Base-by-base conservation (phyloP, 1,140 invertebrate genomes). In the Choristoneura fumiferana region DNA sequence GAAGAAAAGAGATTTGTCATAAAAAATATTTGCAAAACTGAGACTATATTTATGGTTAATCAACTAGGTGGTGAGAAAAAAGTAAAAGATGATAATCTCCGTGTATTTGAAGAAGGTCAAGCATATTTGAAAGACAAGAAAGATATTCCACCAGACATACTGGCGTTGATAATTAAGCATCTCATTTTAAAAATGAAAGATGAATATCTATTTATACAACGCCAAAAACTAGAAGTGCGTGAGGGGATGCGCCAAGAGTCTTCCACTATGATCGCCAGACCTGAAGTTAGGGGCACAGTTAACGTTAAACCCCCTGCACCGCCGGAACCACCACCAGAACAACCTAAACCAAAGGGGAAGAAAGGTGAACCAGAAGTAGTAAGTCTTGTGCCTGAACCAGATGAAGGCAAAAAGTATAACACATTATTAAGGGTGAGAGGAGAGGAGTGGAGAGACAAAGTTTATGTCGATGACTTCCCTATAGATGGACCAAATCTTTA, bases 381-480 rank as follows among this genome's bases (percentile, higher is more conserved):
- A 36, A 15, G 29, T 13, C 49, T 60, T 58, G 15, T 59, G 12
- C 54, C 65, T 3, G 73, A 78, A 62, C 53, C 61, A 5, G 71
- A 82, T 56, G 75, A 81, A 60, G 76, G 75, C 15, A 85, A 87
- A 59, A 90, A 90, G 63, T 82, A 81, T 57, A 90, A 89, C 57
- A 91, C 90, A 2, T 66, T 65, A 36, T 72, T 91, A 35, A 74
- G 87, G 34, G 85, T 84, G 29, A 75, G 90, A n/a, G 89, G 87
- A 8, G 91, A 92, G 67, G 91, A 92, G 63, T 91, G 90, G 91
- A 83, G 88, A 56, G 89, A 91, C 63, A 85, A 83, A 63, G 70
- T 86, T 9, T 91, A 89, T 55, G 69, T 91, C 0, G 89, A 91
- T 57, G 91, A 92, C 55, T 90, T 80, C 61, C 91, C 92, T 0